Percentiles rank a stretch among this genome's conserved stretches.
These are phyloP conservation scores for Diogma glabrata DNA, from an alignment of 2,888 invertebrate genomes.

Conservation along the genomic window DNA sequence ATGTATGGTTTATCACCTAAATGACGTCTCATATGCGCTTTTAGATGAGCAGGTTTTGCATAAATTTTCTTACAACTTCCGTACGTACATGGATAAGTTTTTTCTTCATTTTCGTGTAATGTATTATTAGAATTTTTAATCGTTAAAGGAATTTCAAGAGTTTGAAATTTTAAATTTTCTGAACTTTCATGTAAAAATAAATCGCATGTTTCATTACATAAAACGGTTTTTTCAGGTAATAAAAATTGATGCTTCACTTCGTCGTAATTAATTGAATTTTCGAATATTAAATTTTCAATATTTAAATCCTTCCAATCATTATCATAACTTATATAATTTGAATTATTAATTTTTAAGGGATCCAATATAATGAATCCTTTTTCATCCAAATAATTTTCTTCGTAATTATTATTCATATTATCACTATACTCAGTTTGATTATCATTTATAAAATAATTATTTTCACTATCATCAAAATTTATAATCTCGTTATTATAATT, in stretches of 20 bases:
- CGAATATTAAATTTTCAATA: constrained; percentile 32
- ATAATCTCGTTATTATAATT: constrained; percentile 7
- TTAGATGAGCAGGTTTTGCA: constrained; percentile 80
- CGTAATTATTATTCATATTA: constrained; percentile 8
- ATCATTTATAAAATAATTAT: constrained; percentile 18
- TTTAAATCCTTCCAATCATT: constrained; percentile 19
- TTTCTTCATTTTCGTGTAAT: constrained; percentile 33
- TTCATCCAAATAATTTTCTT: neutral
- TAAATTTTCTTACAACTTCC: constrained; percentile 68
- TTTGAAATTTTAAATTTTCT: constrained; percentile 26
- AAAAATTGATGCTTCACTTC: constrained; percentile 31
- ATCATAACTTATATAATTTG: too few species aligned
- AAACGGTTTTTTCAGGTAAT: constrained; percentile 42
- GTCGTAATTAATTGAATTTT: constrained; percentile 25
- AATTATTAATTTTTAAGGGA: constrained; percentile 3
- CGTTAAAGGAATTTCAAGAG: neutral
- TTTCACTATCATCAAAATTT: constrained; percentile 14
- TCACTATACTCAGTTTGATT: constrained; percentile 10
- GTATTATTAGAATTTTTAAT: neutral
- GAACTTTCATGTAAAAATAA: constrained; percentile 39
- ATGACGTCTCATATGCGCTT: constrained; percentile 78
- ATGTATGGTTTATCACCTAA: constrained; percentile 64
- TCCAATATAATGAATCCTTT: too few species aligned
- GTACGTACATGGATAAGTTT: constrained; percentile 56
- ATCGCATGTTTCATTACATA: constrained; percentile 44